Conservation (phyloP, 1,140 invertebrate species). For the Procambarus virginalis region DNA sequence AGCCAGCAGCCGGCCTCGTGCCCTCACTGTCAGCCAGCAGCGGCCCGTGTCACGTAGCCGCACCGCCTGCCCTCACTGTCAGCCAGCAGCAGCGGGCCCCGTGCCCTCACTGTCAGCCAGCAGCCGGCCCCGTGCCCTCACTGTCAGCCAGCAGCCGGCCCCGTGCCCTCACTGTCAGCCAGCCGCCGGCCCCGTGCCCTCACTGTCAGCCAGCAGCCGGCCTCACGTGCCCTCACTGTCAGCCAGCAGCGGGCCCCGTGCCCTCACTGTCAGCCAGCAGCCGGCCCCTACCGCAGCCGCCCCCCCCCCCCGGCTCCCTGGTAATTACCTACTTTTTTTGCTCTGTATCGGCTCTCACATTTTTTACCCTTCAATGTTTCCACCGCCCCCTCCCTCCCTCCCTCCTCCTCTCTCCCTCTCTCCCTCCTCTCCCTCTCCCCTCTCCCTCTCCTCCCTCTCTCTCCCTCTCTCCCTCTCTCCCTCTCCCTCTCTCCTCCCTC, state of each 20-base stretch:
- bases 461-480: background rate
- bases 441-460: background rate
- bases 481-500: background rate
- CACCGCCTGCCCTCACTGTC: background rate
- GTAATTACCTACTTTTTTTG: background rate
- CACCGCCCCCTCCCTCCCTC: background rate
- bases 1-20: too few relatives aligned
- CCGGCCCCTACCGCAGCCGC: background rate
- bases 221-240: too few relatives aligned
- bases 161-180: too few relatives aligned
- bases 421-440: slow-evolving; percentile 1
- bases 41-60: background rate
- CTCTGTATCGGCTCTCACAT: too few relatives aligned
- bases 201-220: too few relatives aligned
- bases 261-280: too few relatives aligned
- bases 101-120: too few relatives aligned
- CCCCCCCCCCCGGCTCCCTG: background rate
- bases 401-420: background rate
- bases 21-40: too few relatives aligned
- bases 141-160: too few relatives aligned
- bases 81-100: background rate
- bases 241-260: too few relatives aligned
- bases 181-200: too few relatives aligned
- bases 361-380: background rate
- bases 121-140: too few relatives aligned